Conservation (phyloP, 2,113 vertebrate genomes). For the Abramis brama region DNA sequence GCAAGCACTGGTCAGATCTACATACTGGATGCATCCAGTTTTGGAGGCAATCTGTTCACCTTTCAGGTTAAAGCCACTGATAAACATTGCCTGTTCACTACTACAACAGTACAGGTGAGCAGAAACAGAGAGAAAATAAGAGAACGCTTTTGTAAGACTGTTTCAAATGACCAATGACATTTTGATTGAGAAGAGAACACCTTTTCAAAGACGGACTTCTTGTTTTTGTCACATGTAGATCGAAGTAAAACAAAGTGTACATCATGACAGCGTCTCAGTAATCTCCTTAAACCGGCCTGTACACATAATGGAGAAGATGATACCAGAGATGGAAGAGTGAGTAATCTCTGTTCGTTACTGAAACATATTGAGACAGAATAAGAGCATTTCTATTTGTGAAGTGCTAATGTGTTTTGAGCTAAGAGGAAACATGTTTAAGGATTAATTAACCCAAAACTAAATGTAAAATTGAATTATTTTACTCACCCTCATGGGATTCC, state of each 20-base stretch:
- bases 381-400: no score
- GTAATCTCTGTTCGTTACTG: no score
- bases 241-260: conserved; percentile 59
- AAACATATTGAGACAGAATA: no score
- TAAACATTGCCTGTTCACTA: conserved; percentile 60
- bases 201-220: no score
- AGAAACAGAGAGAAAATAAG: background rate
- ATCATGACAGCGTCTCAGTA: conserved; percentile 62
- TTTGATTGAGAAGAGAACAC: background rate
- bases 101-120: conserved; percentile 69
- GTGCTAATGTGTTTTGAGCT: background rate
- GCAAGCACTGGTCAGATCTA: conserved; percentile 74
- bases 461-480: background rate
- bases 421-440: background rate
- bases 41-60: conserved; percentile 28
- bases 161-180: background rate
- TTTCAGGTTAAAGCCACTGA: conserved; percentile 72
- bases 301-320: conserved; percentile 70
- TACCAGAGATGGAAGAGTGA: conserved; percentile 70
- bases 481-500: background rate
- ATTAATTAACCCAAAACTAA: no score
- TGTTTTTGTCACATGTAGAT: conserved; percentile 65
- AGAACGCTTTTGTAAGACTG: background rate
- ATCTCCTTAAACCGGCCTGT: conserved; percentile 71
- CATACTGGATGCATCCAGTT: conserved; percentile 67